phyloP scores from a whole-genome alignment of 2,113 vertebrate genomes.

The Cyprinodon brontotheroides region DNA sequence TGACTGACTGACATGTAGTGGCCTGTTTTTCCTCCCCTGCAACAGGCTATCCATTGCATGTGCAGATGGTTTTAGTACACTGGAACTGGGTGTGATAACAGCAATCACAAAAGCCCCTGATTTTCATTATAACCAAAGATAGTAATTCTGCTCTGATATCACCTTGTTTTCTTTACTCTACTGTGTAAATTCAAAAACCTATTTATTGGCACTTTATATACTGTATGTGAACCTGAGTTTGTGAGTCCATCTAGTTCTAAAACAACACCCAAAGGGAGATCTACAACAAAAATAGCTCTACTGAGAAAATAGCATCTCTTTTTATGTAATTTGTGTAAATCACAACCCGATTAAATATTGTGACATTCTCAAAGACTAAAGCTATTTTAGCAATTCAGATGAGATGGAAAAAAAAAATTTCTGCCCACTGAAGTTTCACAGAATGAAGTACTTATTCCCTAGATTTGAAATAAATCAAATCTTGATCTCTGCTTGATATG shows the following conservation, averaged over 20 bases:
- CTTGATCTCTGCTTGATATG: not conserved
- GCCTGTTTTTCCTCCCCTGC: slow-evolving; percentile 15
- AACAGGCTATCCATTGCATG: slow-evolving; percentile 17
- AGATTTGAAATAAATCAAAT: not conserved
- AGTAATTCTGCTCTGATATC: slow-evolving; percentile 22
- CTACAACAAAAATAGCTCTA: not conserved
- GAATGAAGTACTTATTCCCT: not conserved
- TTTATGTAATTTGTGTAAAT: not conserved
- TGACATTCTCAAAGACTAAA: not conserved
- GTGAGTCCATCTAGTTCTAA: not conserved
- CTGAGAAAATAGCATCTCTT: not conserved
- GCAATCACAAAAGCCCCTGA: slow-evolving; percentile 29
- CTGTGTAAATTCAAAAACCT: not conserved
- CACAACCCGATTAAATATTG: not conserved
- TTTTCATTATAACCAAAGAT: slow-evolving; percentile 26
- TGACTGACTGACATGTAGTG: slow-evolving; percentile 25
- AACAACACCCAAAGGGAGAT: not conserved
- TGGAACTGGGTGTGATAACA: slow-evolving; percentile 30
- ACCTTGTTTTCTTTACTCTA: slow-evolving; percentile 12
- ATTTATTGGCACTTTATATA: not conserved
- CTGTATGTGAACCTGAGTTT: not conserved
- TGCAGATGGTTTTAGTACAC: slow-evolving; percentile 28
- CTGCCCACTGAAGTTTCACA: not conserved
- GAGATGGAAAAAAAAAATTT: not conserved
- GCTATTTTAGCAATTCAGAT: not conserved